Conservation (phyloP, 2,888 invertebrate species). For the Eupithecia exiguata region DNA sequence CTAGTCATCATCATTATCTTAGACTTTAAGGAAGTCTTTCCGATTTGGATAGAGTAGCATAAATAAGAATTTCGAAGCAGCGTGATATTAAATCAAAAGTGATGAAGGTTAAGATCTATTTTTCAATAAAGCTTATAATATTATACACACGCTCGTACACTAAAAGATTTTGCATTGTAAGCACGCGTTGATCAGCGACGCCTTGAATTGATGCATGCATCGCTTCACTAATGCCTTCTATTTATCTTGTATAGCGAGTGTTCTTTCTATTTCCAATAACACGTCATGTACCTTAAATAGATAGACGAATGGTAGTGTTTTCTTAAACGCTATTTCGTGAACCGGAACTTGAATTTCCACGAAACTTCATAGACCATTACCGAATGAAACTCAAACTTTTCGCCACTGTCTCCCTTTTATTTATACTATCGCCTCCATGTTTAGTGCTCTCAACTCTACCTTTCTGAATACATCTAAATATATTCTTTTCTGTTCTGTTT, state of each 20-base stretch:
- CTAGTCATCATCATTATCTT: background rate
- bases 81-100: background rate
- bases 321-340: slow-evolving; percentile 34
- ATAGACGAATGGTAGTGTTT: slow-evolving; percentile 37
- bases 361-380: slow-evolving; percentile 39
- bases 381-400: slow-evolving; percentile 40
- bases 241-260: slow-evolving; percentile 26
- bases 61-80: background rate
- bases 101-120: background rate
- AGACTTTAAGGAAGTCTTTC: background rate
- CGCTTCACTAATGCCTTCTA: slow-evolving; percentile 52
- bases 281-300: slow-evolving; percentile 36
- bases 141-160: background rate
- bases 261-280: slow-evolving; percentile 36
- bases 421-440: slow-evolving; percentile 31
- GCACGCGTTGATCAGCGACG: slow-evolving; percentile 54
- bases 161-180: slow-evolving; percentile 53
- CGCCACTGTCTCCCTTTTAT: slow-evolving; percentile 32
- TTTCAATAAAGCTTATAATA: background rate
- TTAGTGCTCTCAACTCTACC: slow-evolving; percentile 32
- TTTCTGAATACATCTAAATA: slow-evolving; percentile 30
- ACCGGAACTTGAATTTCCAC: slow-evolving; percentile 41
- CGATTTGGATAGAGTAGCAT: background rate
- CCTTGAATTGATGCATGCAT: slow-evolving; percentile 42
- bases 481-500: slow-evolving; percentile 51